Conservation (phyloP, 1,140 invertebrate species). For the Saccostrea cuccullata region DNA sequence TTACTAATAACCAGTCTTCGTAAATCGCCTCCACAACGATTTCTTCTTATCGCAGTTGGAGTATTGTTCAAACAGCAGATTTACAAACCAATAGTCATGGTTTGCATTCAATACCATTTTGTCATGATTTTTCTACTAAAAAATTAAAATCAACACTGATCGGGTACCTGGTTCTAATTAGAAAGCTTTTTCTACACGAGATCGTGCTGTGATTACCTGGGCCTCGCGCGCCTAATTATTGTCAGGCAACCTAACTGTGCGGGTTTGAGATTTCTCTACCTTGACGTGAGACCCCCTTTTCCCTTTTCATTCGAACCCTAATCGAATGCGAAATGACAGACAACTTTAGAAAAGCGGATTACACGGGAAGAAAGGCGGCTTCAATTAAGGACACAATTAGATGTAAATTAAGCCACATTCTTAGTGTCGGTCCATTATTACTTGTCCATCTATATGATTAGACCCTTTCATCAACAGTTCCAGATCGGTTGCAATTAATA, state of each 20-base stretch:
- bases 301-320: slow-evolving; percentile 27
- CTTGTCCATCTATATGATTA: slow-evolving; percentile 40
- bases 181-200: slow-evolving; percentile 18
- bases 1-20: neutral
- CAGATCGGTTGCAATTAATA: slow-evolving; percentile 43
- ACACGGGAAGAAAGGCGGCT: slow-evolving; percentile 21
- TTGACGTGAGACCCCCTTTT: neutral
- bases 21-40: neutral
- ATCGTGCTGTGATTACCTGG: slow-evolving; percentile 18
- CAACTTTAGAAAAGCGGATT: slow-evolving; percentile 44
- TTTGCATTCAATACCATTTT: slow-evolving; percentile 25
- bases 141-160: neutral
- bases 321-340: slow-evolving; percentile 42
- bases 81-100: neutral
- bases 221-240: slow-evolving; percentile 16
- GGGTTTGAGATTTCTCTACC: slow-evolving; percentile 1
- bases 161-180: slow-evolving; percentile 7
- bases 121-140: neutral
- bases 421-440: slow-evolving; percentile 32
- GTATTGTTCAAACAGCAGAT: slow-evolving; percentile 1
- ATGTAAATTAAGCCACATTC: slow-evolving; percentile 41
- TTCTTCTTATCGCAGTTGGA: neutral
- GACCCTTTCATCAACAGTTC: slow-evolving; percentile 37
- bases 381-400: slow-evolving; percentile 44
- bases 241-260: slow-evolving; percentile 25